These are phyloP conservation scores for Diorhabda carinulata DNA, from an alignment of 1,140 invertebrate genomes.

Conservation along the genomic window DNA sequence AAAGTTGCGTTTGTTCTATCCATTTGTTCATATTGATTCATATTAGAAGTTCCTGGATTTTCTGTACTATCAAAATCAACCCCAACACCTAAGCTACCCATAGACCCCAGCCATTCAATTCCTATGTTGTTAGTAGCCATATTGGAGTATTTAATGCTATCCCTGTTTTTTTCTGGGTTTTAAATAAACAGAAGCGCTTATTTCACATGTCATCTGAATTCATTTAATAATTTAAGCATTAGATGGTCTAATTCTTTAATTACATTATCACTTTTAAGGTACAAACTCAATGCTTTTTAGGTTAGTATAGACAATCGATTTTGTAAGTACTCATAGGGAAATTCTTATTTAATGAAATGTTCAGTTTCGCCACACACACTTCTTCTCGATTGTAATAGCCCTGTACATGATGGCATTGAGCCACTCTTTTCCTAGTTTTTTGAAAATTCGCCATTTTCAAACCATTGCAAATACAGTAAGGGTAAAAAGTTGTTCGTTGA, in stretches of 20 bases:
- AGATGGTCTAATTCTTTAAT: neutral
- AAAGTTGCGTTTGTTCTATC: constrained; percentile 45
- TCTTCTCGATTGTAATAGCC: too few relatives aligned
- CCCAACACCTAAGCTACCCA: constrained; percentile 33
- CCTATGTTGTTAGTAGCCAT: constrained; percentile 48
- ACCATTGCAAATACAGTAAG: too few relatives aligned
- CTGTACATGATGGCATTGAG: too few relatives aligned
- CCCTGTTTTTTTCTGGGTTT: neutral
- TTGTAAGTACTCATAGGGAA: neutral
- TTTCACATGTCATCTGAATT: neutral
- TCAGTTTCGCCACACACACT: too few relatives aligned
- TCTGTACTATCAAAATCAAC: constrained; percentile 39
- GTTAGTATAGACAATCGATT: constrained; percentile 20
- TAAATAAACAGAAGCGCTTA: constrained; percentile 1
- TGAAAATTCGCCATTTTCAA: too few relatives aligned
- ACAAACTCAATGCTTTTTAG: constrained; percentile 21
- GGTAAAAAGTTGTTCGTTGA: too few relatives aligned
- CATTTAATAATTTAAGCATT: constrained; percentile 3
- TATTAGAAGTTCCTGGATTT: constrained; percentile 38
- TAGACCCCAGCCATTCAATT: constrained; percentile 45
- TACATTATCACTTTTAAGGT: constrained; percentile 6
- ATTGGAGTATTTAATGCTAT: constrained; percentile 29
- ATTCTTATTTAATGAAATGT: too few relatives aligned
- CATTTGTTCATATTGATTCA: constrained; percentile 44
- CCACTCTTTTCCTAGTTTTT: too few relatives aligned